phyloP scores from a whole-genome alignment of 2,888 invertebrate species.

The Caenorhabditis wallacei region DNA sequence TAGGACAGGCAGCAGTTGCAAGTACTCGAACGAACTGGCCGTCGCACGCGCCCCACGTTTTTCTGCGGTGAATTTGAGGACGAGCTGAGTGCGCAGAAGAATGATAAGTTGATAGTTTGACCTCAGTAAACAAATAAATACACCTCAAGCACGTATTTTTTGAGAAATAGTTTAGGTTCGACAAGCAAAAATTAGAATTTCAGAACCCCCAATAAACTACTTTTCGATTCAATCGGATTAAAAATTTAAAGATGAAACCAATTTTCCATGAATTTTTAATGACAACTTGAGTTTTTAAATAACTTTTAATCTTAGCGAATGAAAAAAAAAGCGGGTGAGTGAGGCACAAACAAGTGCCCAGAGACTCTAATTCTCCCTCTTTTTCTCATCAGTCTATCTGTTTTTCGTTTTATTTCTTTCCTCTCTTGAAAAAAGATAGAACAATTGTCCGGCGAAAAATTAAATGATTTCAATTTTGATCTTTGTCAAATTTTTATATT shows the following conservation, averaged over 20 bases:
- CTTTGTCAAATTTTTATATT: not conserved
- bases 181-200: not conserved
- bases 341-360: conserved; percentile 48
- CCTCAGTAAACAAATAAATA: conserved; percentile 4
- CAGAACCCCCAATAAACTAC: too few relatives aligned
- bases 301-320: not conserved
- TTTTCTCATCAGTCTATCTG: conserved; percentile 40
- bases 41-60: conserved; percentile 40
- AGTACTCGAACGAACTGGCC: conserved; percentile 30
- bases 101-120: conserved; percentile 40
- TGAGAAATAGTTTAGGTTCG: not conserved
- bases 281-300: not conserved
- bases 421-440: too few relatives aligned
- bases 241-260: too few relatives aligned
- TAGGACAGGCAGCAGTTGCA: conserved; percentile 7
- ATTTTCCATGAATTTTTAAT: too few relatives aligned
- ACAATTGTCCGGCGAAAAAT: too few relatives aligned
- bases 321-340: conserved; percentile 10
- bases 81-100: conserved; percentile 31
- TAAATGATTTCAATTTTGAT: too few relatives aligned
- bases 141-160: not conserved
- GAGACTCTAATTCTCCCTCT: conserved; percentile 30
- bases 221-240: too few relatives aligned
- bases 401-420: conserved; percentile 27
- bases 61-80: conserved; percentile 24